Percentiles rank a stretch among this genome's conserved stretches.
phyloP scores from a whole-genome alignment of 2,797 vertebrate genomes.

The Knipowitschia caucasica region DNA sequence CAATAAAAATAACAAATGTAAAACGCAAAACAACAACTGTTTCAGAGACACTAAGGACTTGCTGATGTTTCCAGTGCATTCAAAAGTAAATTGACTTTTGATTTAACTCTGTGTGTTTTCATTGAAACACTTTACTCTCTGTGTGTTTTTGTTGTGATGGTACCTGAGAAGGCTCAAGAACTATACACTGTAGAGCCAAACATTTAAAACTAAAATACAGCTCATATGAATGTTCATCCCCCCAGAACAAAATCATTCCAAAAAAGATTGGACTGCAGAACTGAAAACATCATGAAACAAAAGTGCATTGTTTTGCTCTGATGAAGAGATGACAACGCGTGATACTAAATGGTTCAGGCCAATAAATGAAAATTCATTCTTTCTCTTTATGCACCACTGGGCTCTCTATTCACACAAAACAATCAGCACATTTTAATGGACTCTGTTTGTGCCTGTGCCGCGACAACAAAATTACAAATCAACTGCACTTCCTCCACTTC shows the following conservation, averaged over 20 bases:
- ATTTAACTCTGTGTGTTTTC: no score
- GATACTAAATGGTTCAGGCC: constrained; percentile 1
- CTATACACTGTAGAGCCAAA: no score
- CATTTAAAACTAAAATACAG: not conserved
- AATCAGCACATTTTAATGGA: constrained; percentile 11
- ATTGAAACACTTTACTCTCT: no score
- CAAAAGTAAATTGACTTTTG: no score
- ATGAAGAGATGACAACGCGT: constrained; percentile 6
- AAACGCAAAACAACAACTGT: no score
- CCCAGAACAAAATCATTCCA: not conserved
- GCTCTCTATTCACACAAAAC: constrained; percentile 4
- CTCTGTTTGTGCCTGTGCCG: not conserved
- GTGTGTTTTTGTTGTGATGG: no score
- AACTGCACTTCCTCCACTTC: not conserved
- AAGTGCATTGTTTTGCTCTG: constrained; percentile 1
- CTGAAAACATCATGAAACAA: not conserved
- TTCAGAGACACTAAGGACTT: no score
- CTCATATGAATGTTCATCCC: not conserved
- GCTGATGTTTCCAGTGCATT: no score
- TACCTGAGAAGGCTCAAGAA: no score
- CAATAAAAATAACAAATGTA: no score
- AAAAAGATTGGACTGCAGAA: not conserved
- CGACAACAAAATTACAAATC: constrained; percentile 4
- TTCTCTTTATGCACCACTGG: constrained; percentile 4
- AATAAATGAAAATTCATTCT: constrained; percentile 7